Conservation (phyloP, 2,888 invertebrate species). For the Pterostichus madidus region DNA sequence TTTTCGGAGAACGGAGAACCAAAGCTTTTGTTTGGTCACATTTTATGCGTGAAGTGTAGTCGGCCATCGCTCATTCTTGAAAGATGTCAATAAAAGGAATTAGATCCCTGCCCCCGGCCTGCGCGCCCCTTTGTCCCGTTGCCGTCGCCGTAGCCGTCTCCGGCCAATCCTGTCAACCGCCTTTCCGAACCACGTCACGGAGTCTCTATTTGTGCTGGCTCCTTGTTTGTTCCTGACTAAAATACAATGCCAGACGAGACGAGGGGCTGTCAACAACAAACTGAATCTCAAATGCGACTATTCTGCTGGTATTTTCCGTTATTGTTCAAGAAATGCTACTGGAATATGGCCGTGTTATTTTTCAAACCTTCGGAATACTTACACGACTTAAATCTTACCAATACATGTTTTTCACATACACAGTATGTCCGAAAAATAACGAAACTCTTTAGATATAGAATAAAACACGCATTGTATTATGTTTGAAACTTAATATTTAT, state of each 20-base stretch:
- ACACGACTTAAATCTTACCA: neutral
- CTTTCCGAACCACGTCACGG: constrained; percentile 14
- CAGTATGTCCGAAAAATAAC: too few species aligned
- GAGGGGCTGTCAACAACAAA: constrained; percentile 37
- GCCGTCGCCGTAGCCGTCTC: neutral
- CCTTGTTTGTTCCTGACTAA: constrained; percentile 58
- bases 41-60: constrained; percentile 65
- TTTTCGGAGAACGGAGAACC: neutral
- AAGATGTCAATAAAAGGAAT: constrained; percentile 67
- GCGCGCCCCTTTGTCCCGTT: constrained; percentile 25
- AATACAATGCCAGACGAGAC: constrained; percentile 22
- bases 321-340: too few species aligned
- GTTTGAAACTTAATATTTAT: too few species aligned
- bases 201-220: constrained; percentile 55
- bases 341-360: neutral
- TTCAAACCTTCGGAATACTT: neutral
- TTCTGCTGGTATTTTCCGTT: neutral
- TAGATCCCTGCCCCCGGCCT: constrained; percentile 61
- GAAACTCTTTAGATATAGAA: too few species aligned
- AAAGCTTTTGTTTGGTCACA: constrained; percentile 64
- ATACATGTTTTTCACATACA: too few species aligned
- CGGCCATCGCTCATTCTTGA: constrained; percentile 67
- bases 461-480: too few species aligned
- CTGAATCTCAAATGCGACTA: constrained; percentile 37
- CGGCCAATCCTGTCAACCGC: constrained; percentile 57